These are phyloP conservation scores for Podarcis raffonei DNA, from an alignment of 2,113 vertebrate genomes.

Conservation along the genomic window DNA sequence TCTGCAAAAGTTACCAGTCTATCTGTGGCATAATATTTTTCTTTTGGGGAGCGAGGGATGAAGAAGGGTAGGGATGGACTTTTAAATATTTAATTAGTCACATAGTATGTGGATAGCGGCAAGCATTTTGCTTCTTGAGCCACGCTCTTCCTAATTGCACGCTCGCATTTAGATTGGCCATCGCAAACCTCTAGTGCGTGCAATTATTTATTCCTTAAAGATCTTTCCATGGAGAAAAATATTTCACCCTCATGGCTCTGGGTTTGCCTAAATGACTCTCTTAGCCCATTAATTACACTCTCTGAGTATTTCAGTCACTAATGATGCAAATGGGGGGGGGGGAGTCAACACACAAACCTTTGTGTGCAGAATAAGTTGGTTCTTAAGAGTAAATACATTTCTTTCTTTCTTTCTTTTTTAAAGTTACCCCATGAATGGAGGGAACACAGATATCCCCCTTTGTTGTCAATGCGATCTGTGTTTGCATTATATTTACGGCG, in stretches of 20 bases:
- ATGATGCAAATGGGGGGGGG: constrained; percentile 65
- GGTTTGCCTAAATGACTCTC: constrained; percentile 79
- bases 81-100: constrained; percentile 88
- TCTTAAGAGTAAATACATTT: constrained; percentile 45
- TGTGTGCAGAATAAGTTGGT: background rate
- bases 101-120: constrained; percentile 76
- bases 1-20: constrained; percentile 77
- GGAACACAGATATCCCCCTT: constrained; percentile 36
- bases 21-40: constrained; percentile 80
- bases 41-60: constrained; percentile 71
- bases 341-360: background rate
- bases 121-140: constrained; percentile 72
- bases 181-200: constrained; percentile 77
- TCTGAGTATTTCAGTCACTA: constrained; percentile 78
- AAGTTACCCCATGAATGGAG: constrained; percentile 61
- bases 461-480: constrained; percentile 51
- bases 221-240: constrained; percentile 79
- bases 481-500: background rate
- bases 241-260: constrained; percentile 79
- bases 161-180: constrained; percentile 79
- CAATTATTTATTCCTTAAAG: constrained; percentile 86
- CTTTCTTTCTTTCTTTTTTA: constrained; percentile 59
- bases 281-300: constrained; percentile 81
- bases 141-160: constrained; percentile 77
- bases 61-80: constrained; percentile 45